These are phyloP conservation scores for Calidris pygmaea DNA, from an alignment of 2,113 vertebrate genomes.

Conservation along the genomic window DNA sequence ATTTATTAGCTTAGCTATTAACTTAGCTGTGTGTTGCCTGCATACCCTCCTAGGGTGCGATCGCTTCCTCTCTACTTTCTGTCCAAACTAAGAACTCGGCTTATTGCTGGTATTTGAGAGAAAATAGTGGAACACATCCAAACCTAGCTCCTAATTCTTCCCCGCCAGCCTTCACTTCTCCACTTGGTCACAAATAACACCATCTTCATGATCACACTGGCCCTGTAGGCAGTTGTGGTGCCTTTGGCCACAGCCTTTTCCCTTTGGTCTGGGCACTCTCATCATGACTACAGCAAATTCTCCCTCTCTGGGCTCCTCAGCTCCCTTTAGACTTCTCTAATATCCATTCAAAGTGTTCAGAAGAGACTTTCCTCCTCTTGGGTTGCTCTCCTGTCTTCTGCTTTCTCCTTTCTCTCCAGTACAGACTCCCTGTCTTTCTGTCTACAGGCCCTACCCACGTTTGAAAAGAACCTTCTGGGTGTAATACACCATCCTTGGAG, in stretches of 20 bases:
- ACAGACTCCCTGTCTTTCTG: background rate
- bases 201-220: background rate
- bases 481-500: background rate
- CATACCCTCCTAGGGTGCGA: accelerated
- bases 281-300: background rate
- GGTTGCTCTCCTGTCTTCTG: background rate
- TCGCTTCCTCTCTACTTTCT: background rate
- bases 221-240: background rate
- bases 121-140: background rate
- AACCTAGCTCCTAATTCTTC: background rate
- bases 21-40: background rate
- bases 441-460: background rate
- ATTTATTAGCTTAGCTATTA: background rate
- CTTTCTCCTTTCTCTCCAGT: background rate
- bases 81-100: background rate
- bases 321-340: background rate
- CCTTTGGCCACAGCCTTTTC: background rate
- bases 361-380: background rate
- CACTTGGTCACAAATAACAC: background rate
- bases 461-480: background rate
- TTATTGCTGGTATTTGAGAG: background rate
- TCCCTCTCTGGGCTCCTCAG: background rate
- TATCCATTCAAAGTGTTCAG: background rate
- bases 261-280: background rate
- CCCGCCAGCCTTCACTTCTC: background rate